Percentiles rank a stretch among this genome's conserved stretches.
phyloP scores from a whole-genome alignment of 2,113 vertebrate genomes.

The Malaclemys terrapin region DNA sequence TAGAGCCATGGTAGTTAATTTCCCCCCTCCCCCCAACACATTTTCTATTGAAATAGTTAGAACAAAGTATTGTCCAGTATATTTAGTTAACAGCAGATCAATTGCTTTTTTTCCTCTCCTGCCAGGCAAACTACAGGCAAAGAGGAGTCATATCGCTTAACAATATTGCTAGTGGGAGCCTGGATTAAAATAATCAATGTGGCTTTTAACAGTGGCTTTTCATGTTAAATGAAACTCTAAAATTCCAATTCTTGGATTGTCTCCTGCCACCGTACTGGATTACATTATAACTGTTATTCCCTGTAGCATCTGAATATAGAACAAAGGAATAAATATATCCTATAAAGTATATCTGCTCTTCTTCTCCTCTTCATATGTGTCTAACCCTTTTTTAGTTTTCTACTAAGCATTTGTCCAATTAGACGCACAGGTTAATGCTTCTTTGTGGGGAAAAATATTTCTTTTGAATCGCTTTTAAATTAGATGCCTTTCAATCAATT shows the following conservation, averaged over 20 bases:
- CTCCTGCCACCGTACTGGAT: slow-evolving; percentile 14
- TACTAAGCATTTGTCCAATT: neutral
- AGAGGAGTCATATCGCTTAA: slow-evolving; percentile 38
- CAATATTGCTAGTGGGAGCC: slow-evolving; percentile 37
- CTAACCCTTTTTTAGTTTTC: neutral
- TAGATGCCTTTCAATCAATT: neutral
- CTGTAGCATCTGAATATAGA: neutral
- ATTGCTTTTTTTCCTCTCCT: slow-evolving; percentile 34
- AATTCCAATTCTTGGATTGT: slow-evolving; percentile 55
- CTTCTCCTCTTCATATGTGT: neutral
- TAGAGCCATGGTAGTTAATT: slow-evolving; percentile 41
- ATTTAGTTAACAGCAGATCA: slow-evolving; percentile 65
- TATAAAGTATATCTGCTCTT: neutral
- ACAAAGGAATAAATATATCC: neutral
- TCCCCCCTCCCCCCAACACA: slow-evolving; percentile 32
- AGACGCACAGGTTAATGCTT: neutral
- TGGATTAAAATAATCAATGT: slow-evolving; percentile 73
- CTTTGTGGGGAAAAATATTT: neutral
- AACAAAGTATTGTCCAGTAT: slow-evolving; percentile 33
- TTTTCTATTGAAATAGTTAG: slow-evolving; percentile 53
- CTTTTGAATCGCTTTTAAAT: neutral
- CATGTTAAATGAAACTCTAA: slow-evolving; percentile 39
- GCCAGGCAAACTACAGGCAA: slow-evolving; percentile 32
- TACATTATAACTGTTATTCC: slow-evolving; percentile 40
- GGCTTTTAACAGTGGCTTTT: slow-evolving; percentile 49